Evolutionary conservation across 1,140 invertebrate species (phyloP).

Genomic region (Caerostris extrusa): DNA sequence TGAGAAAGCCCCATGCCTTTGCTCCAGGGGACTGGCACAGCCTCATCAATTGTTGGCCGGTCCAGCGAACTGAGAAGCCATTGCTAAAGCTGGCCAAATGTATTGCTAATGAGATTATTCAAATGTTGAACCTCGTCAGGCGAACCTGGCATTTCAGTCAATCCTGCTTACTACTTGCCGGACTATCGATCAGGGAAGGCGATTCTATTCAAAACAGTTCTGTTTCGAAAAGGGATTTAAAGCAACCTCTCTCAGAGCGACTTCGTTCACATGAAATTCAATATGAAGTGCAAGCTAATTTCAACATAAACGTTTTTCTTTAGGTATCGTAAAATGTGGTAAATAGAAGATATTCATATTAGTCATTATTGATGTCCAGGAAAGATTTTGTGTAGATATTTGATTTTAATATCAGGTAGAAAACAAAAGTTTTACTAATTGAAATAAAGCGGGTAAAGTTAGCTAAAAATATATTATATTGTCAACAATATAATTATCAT

Average conservation of each 20-base stretch:
- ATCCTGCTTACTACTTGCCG: slow-evolving; percentile 6
- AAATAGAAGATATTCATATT: too few species aligned
- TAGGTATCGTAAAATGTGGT: not conserved
- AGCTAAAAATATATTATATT: too few species aligned
- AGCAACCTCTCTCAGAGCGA: not conserved
- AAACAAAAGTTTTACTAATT: too few species aligned
- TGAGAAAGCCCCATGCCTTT: not conserved
- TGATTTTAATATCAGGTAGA: too few species aligned
- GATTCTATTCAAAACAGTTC: slow-evolving; percentile 36
- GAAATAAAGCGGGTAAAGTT: too few species aligned
- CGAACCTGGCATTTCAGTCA: slow-evolving; percentile 53
- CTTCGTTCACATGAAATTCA: not conserved
- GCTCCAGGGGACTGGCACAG: not conserved
- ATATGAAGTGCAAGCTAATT: not conserved
- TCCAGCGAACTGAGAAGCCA: slow-evolving; percentile 37
- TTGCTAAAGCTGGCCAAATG: slow-evolving; percentile 57
- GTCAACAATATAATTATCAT: too few species aligned
- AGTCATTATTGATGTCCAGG: too few species aligned
- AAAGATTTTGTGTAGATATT: too few species aligned
- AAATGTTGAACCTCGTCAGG: slow-evolving; percentile 41
- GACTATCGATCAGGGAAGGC: slow-evolving; percentile 38
- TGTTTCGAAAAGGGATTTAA: slow-evolving; percentile 22
- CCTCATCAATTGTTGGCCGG: not conserved
- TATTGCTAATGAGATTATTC: slow-evolving; percentile 73
- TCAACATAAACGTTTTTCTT: not conserved